Base-by-base conservation (phyloP, 35 echinoderm and acorn worm species). In the Ptychodera flava region DNA sequence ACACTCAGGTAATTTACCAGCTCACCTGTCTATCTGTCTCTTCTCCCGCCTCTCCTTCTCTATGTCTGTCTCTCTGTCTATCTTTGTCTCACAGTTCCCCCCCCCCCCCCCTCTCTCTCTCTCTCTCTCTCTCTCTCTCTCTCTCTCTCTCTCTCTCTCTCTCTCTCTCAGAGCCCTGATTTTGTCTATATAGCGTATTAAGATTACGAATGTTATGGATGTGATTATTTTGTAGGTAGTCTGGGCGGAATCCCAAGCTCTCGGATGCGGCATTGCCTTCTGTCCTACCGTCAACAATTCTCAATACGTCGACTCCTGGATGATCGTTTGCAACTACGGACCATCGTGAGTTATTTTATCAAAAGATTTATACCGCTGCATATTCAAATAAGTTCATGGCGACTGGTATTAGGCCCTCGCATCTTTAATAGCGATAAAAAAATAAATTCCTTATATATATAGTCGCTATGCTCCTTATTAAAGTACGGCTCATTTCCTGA, bases 261-360 rank as follows among this genome's bases (percentile, higher is more conserved):
- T 92, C 1, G 91, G 91, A 31, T 92, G 91, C 34, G 91, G 86
- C 16, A 79, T 80, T 16, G 81, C 86, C 0, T 84, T 77, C 53
- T 92, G 91, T 83, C 31, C 79, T 28, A n/a, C 76, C 33, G n/a
- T n/a, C 45, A 64, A 22, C 6, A 12, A 64, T 64, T 6, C 78
- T 92, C 28, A 53, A 37, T 27, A 36, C 2, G 28, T 83, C 76
- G 81, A 91, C 30, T 83, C 89, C 16, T 91, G 89, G 89, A 86
- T 86, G 37, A 85, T 91, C 29, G 89, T 86, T 16, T 91, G 89
- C 35, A 91, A 86, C 78, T 91, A 91, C 77, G 89, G 89, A 86
- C 89, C 89, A 16, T 83, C 89, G 89, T 91, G 76, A 91, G 89
- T 91, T n/a, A n/a, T n/a, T n/a, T n/a, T n/a, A n/a, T n/a, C n/a